Conservation (phyloP, 1,140 invertebrate genomes). For the Antheraea mylitta region DNA sequence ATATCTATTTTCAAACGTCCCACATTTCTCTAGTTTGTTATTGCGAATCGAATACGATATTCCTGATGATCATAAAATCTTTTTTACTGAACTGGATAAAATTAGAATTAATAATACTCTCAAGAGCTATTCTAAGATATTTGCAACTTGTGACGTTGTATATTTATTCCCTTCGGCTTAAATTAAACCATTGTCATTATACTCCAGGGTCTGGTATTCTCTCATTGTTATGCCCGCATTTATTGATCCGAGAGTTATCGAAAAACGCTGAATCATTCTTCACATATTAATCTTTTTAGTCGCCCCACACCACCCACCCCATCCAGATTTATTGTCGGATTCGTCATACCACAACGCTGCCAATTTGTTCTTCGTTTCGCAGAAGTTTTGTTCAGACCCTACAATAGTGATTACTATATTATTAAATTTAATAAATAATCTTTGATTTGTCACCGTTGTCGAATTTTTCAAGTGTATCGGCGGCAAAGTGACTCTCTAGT, state of each 20-base stretch:
- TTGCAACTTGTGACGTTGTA: background rate
- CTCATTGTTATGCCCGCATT: slow-evolving; percentile 21
- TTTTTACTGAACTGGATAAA: too few species aligned
- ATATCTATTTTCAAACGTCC: too few species aligned
- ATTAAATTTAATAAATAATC: slow-evolving; percentile 32
- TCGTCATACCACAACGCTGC: slow-evolving; percentile 51
- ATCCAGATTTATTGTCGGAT: slow-evolving; percentile 38
- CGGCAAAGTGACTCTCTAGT: background rate
- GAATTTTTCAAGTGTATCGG: slow-evolving; percentile 13
- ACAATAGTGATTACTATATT: slow-evolving; percentile 32
- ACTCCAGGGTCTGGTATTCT: slow-evolving; percentile 15
- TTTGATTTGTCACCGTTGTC: slow-evolving; percentile 20
- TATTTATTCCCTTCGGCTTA: background rate
- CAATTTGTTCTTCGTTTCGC: slow-evolving; percentile 41
- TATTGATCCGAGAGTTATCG: slow-evolving; percentile 38
- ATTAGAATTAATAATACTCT: too few species aligned
- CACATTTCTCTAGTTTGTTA: too few species aligned
- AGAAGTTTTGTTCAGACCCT: slow-evolving; percentile 32
- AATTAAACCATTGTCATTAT: slow-evolving; percentile 6
- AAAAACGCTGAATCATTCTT: slow-evolving; percentile 43
- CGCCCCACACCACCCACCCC: slow-evolving; percentile 22
- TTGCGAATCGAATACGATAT: too few species aligned
- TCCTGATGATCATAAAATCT: too few species aligned
- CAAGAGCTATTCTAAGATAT: background rate
- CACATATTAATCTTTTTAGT: slow-evolving; percentile 50